Base-by-base conservation (phyloP, 2,113 vertebrate genomes). In the Ochotona princeps region DNA sequence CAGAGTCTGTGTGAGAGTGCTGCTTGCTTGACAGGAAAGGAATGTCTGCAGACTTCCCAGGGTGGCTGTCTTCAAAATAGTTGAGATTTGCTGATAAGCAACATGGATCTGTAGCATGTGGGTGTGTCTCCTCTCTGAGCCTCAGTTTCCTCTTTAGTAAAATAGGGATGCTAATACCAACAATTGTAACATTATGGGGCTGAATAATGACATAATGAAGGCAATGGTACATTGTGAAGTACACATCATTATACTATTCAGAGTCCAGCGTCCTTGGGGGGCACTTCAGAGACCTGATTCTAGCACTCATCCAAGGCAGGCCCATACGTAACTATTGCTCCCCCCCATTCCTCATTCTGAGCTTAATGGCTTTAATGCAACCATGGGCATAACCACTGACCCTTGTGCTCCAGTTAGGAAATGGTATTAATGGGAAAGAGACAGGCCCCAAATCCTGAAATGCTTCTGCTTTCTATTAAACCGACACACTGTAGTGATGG, bases 331-430 rank as follows among this genome's bases (percentile, higher is more conserved):
- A 35, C 54, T 60, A n/a, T 79, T 84, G 47, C 87, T 47, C 38
- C 14, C 78, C 35, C 30, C 0, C 44, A n/a, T 9, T 91, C 78
- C 51, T 49, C 13, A 1, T 57, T 54, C 63, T 69, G 30, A 13
- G 78, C 76, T 84, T 96, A 95, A 96, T 95, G 95, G 94, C 92
- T 95, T 95, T 97, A 95, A 96, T 94, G 93, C 83, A 95, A 28
- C 76, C 83, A 2, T 73, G 89, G 90, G 74, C 70, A 60, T 85
- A 84, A 84, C 79, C 89, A 69, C 83, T 94, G 93, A 84, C 81
- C 95, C 79, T 8, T 86, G 60, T 25, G 49, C 70, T 84, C 67
- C 74, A 89, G 47, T 72, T 80, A 69, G 23, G 65, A 30, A 81
- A 49, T 38, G 49, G 47, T 35, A 54, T 60, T 67, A 90, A 84